Conservation (phyloP, 2,113 vertebrate genomes). For the Anser brachyrhynchus region DNA sequence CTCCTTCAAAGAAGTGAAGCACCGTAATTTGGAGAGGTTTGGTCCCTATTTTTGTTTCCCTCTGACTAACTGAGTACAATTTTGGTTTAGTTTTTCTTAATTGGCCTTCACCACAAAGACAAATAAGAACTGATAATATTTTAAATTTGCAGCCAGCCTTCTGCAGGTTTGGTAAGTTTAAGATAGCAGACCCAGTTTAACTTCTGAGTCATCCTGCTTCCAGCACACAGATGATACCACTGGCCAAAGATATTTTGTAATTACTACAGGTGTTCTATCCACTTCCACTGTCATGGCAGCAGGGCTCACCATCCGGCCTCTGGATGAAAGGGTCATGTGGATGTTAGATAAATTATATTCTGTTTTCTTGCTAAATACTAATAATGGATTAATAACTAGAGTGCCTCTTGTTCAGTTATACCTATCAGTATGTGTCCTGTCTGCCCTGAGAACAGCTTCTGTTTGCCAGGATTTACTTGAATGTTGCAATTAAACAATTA, state of each 20-base stretch:
- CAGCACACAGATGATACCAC: not conserved
- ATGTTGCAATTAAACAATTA: constrained; percentile 60
- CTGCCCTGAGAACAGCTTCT: not conserved
- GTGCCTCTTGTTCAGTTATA: not conserved
- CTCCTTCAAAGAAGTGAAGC: not conserved
- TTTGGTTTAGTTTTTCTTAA: not conserved
- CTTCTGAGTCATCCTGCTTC: not conserved
- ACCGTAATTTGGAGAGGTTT: fast-evolving
- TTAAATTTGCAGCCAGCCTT: not conserved
- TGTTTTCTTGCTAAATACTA: not conserved
- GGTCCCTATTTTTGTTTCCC: not conserved
- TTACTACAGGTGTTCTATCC: not conserved
- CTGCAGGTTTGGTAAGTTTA: not conserved
- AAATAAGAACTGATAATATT: not conserved
- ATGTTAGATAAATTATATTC: not conserved
- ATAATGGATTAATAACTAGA: not conserved
- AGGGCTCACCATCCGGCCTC: not conserved
- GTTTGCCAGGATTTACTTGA: not conserved
- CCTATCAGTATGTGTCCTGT: not conserved
- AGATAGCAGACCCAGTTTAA: not conserved
- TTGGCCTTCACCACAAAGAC: not conserved
- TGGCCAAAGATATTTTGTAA: not conserved
- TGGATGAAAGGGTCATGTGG: not conserved
- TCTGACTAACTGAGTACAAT: not conserved
- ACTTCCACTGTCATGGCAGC: not conserved